A percentile compares a stretch with the other conserved stretches of the same genome.
phyloP scores from a whole-genome alignment of 2,797 vertebrate species.

The Sparus aurata region DNA sequence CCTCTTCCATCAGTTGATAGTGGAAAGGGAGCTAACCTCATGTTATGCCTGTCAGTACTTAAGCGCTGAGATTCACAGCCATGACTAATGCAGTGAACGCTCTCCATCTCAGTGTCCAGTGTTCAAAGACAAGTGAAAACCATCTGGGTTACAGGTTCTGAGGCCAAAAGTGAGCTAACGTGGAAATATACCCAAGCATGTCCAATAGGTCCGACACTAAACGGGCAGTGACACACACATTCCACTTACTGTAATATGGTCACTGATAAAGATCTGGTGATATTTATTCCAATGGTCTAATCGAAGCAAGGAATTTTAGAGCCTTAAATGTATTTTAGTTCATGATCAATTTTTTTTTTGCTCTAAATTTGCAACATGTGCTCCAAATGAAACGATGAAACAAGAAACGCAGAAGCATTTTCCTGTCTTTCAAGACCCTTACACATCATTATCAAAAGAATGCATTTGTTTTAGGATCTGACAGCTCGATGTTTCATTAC shows the following conservation, averaged over 20 bases:
- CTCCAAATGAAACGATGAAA: neutral
- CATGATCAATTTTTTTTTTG: neutral
- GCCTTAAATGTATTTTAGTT: neutral
- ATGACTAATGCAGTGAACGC: conserved; percentile 41
- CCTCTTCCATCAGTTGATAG: conserved; percentile 46
- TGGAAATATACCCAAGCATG: conserved; percentile 4
- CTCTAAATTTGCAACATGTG: neutral
- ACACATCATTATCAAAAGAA: neutral
- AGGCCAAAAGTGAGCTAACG: neutral
- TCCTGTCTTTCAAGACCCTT: neutral
- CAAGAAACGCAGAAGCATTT: too few species aligned
- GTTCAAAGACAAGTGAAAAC: conserved; percentile 29
- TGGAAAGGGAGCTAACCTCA: conserved; percentile 41
- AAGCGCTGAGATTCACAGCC: conserved; percentile 20
- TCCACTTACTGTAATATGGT: neutral
- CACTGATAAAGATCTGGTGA: neutral
- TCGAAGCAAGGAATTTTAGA: neutral
- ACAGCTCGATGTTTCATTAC: neutral
- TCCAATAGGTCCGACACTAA: neutral
- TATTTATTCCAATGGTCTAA: neutral
- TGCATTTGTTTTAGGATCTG: neutral
- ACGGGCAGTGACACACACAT: neutral
- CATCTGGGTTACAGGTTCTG: conserved; percentile 13
- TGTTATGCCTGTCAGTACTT: conserved; percentile 46
- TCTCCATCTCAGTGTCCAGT: conserved; percentile 21